Evolutionary conservation across 2,797 vertebrate genomes (phyloP).

Genomic region (Centroberyx gerrardi): DNA sequence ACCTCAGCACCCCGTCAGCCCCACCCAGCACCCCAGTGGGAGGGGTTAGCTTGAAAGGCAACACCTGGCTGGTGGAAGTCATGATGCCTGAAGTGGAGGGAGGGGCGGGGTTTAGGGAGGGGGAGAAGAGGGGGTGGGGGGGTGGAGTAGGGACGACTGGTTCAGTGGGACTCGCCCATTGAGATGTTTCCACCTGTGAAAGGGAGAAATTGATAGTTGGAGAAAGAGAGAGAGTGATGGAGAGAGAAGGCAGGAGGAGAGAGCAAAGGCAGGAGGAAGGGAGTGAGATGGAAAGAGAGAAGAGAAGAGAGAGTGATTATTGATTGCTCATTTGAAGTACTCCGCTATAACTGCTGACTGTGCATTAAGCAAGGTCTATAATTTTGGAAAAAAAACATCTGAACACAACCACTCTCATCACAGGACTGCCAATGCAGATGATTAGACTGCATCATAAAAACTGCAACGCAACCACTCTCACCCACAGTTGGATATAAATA

Average conservation of each 20-base stretch:
- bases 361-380: conserved; percentile 49
- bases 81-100: conserved; percentile 78
- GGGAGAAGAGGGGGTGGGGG: conserved; percentile 62
- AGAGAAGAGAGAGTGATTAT: conserved; percentile 60
- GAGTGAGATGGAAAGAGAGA: conserved; percentile 28
- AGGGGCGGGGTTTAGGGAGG: conserved; percentile 50
- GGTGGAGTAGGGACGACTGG: conserved; percentile 48
- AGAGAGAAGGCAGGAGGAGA: conserved; percentile 33
- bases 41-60: conserved; percentile 87
- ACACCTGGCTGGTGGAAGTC: conserved; percentile 87
- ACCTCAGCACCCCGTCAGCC: conserved; percentile 88
- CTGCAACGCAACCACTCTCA: conserved; percentile 32
- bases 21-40: conserved; percentile 85
- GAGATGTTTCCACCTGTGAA: conserved; percentile 68
- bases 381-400: conserved; percentile 50
- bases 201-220: conserved; percentile 12
- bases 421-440: conserved; percentile 19
- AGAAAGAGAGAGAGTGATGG: conserved; percentile 9
- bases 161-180: conserved; percentile 79
- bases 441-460: conserved; percentile 27
- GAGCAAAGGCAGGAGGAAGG: background rate
- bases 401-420: conserved; percentile 32
- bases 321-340: conserved; percentile 66
- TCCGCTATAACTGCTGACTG: conserved; percentile 66
- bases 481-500: conserved; percentile 25